Base-by-base conservation (phyloP, 2,797 vertebrate genomes). In the Gambusia yucatana region DNA sequence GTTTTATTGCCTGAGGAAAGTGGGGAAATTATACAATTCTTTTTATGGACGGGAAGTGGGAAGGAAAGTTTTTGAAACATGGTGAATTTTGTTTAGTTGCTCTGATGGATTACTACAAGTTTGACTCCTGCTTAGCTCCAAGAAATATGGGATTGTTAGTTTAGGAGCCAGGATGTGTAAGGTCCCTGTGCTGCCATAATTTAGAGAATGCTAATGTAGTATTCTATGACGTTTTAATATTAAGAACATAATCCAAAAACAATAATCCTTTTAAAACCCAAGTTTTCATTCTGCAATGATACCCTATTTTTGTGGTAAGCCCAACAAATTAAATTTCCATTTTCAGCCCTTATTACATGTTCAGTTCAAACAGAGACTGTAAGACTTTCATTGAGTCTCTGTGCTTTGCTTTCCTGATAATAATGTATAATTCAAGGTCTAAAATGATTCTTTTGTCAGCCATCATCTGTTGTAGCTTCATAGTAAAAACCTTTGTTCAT, bases 1-100 rank as follows among this genome's bases (percentile, higher is more conserved):
- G 43, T 65, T 77, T 75, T 59, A 76, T 78, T 25, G 30, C 8
- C 41, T 50, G 61, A 36, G 14, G 41, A 81, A 77, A 70, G 78
- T 22, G 30, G 46, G 43, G 55, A 55, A 9, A 73, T 75, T 44
- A 22, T 59, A 75, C 46, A 73, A 10, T 50, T 13, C 47, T 79
- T 83, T 20, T n/a, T 10, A 57, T 73, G 59, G 3, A 28, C 7
- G 39, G 28, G 3, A 39, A 11, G 39, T 16, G 10, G 16, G 44
- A 9, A 39, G 46, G 25, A 73, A 43, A 7, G 25, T 52, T 36
- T 72, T 55, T 10, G 50, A 72, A 65, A 79, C 20, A 72, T 65
- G 67, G 2, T 59, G 17, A 81, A 13, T 67, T 13, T 67, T 28
- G 11, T 74, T 25, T 74, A 11, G 20, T 57, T 39, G 11, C 16